Evolutionary conservation across 2,888 invertebrate genomes (phyloP).

Genomic region (Cantharis flavilabris): DNA sequence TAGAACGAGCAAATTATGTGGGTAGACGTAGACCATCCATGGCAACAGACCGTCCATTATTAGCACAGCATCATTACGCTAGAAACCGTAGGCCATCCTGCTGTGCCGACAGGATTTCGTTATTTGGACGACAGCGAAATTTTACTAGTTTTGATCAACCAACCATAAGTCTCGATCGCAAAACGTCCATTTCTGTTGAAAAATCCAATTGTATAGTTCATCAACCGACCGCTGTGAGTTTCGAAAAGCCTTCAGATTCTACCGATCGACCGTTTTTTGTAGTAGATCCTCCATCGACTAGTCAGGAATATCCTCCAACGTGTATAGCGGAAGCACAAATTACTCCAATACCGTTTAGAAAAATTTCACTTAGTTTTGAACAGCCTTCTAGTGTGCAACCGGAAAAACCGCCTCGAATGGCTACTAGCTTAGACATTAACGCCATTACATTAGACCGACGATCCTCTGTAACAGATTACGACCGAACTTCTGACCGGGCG

Average conservation of each 20-base stretch:
- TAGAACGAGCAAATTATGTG: slow-evolving; percentile 39
- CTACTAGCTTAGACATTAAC: slow-evolving; percentile 47
- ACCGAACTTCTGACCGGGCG: slow-evolving; percentile 23
- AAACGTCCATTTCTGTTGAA: slow-evolving; percentile 44
- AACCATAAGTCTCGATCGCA: slow-evolving; percentile 37
- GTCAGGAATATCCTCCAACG: slow-evolving; percentile 25
- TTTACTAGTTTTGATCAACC: slow-evolving; percentile 53
- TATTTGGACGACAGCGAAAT: slow-evolving; percentile 44
- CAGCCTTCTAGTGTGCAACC: slow-evolving; percentile 41
- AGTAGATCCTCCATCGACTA: slow-evolving; percentile 31
- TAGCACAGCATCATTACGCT: slow-evolving; percentile 39
- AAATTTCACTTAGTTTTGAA: slow-evolving; percentile 51
- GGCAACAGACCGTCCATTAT: slow-evolving; percentile 45
- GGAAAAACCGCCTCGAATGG: slow-evolving; percentile 47
- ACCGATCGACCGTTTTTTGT: slow-evolving; percentile 35
- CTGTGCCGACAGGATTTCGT: slow-evolving; percentile 42
- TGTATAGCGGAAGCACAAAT: slow-evolving; percentile 14
- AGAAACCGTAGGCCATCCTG: slow-evolving; percentile 50
- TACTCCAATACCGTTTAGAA: slow-evolving; percentile 37
- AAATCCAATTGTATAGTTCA: slow-evolving; percentile 35
- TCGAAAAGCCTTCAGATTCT: slow-evolving; percentile 32
- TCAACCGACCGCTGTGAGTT: slow-evolving; percentile 30
- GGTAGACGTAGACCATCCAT: slow-evolving; percentile 47
- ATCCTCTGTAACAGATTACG: slow-evolving; percentile 42
- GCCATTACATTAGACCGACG: slow-evolving; percentile 41